Evolutionary conservation across 2,888 invertebrate species (phyloP).

Genomic region (Dermolepida albohirtum): DNA sequence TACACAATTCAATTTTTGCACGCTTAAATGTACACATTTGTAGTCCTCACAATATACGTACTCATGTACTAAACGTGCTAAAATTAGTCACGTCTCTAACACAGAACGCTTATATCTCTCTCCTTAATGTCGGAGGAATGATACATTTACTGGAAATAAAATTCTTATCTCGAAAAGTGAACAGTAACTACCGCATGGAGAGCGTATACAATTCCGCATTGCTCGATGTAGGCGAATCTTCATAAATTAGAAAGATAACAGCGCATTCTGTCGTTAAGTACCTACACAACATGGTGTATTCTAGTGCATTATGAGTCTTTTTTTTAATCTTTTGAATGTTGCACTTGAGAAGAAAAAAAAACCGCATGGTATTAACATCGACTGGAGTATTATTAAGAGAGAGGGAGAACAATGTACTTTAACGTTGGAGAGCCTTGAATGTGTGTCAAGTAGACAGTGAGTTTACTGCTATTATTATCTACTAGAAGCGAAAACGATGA

Average conservation of each 20-base stretch:
- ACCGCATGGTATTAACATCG: conserved; percentile 4
- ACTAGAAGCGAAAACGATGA: too few relatives aligned
- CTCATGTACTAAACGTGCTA: conserved; percentile 23
- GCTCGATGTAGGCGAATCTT: conserved; percentile 26
- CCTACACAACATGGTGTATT: conserved; percentile 7
- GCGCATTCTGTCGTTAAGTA: conserved; percentile 22
- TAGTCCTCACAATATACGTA: conserved; percentile 5
- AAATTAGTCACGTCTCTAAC: conserved; percentile 33
- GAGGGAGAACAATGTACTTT: conserved; percentile 18
- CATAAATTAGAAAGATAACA: conserved; percentile 35
- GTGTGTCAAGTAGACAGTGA: conserved; percentile 22
- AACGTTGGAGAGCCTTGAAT: conserved; percentile 6
- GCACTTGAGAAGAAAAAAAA: conserved; percentile 10
- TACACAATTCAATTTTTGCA: too few relatives aligned
- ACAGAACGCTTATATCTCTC: conserved; percentile 7
- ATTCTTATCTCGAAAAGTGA: conserved; percentile 15
- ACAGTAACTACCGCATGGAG: conserved; percentile 7
- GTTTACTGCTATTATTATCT: too few relatives aligned
- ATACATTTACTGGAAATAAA: conserved; percentile 23
- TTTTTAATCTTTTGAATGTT: background rate
- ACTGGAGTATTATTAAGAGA: conserved; percentile 10
- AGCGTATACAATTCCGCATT: conserved; percentile 22
- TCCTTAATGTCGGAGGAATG: conserved; percentile 13
- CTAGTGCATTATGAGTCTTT: conserved; percentile 6
- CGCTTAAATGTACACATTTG: too few relatives aligned